A percentile compares a stretch with the other conserved stretches of the same genome.
Evolutionary conservation across 1,140 invertebrate genomes (phyloP).

Genomic region (Drosophila melanica): DNA sequence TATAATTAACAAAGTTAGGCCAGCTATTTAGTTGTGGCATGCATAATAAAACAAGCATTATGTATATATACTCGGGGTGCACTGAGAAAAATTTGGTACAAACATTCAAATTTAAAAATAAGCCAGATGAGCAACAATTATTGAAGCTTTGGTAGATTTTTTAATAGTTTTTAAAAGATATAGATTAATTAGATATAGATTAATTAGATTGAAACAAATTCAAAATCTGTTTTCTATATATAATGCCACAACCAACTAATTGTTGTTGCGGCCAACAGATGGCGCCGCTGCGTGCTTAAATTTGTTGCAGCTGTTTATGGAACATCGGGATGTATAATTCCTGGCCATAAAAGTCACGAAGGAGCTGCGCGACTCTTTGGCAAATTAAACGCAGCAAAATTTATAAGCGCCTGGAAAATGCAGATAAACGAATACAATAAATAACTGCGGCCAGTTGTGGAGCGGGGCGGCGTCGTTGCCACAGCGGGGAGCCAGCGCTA

Average conservation of each 20-base stretch:
- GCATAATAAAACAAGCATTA: background rate
- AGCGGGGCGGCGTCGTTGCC: background rate
- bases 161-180: background rate
- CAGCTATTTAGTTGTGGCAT: background rate
- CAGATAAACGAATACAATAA: slow-evolving; percentile 57
- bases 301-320: slow-evolving; percentile 7
- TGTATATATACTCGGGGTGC: background rate
- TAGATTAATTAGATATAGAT: background rate
- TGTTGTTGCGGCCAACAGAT: slow-evolving; percentile 3
- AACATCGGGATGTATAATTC: slow-evolving; percentile 31
- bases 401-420: slow-evolving; percentile 56
- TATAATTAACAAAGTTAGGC: slow-evolving; percentile 5
- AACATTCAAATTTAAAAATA: too few species aligned
- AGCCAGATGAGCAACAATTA: too few species aligned
- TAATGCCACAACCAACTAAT: background rate
- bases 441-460: slow-evolving; percentile 21
- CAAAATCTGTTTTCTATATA: background rate
- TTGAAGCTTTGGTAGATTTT: too few species aligned
- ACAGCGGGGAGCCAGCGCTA: slow-evolving; percentile 9
- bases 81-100: too few species aligned
- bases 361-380: slow-evolving; percentile 25
- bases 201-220: background rate
- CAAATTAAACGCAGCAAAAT: slow-evolving; percentile 53
- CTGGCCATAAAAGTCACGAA: slow-evolving; percentile 37
- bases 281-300: slow-evolving; percentile 2